These are phyloP conservation scores for Catharus fuscescens DNA, from an alignment of 2,113 vertebrate species.

Conservation along the genomic window DNA sequence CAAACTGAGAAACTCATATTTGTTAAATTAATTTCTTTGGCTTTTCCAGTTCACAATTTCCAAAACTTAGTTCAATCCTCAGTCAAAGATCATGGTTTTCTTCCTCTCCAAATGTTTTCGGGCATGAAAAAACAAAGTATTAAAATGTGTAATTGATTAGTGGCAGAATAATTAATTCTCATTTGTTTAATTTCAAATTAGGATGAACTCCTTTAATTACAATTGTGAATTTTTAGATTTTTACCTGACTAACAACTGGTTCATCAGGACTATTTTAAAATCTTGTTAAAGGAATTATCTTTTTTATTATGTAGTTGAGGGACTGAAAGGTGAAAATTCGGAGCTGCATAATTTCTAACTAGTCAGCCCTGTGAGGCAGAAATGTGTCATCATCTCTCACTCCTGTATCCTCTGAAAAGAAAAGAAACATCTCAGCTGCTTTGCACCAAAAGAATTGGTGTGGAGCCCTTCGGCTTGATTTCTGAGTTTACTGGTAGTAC, in stretches of 20 bases:
- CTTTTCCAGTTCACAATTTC: background rate
- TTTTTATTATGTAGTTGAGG: background rate
- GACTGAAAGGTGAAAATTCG: background rate
- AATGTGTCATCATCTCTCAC: background rate
- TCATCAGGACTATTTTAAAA: background rate
- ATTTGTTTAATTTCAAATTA: background rate
- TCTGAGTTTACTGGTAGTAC: background rate
- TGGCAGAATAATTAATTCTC: background rate
- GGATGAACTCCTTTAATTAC: background rate
- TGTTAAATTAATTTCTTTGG: background rate
- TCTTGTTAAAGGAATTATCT: background rate
- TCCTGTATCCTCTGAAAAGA: background rate
- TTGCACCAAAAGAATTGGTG: background rate
- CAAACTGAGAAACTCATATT: background rate
- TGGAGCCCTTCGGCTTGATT: background rate
- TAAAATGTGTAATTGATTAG: background rate
- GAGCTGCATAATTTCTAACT: background rate
- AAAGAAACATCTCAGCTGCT: background rate
- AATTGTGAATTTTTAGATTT: background rate
- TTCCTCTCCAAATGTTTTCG: background rate
- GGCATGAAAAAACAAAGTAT: background rate
- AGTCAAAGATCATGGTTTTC: background rate
- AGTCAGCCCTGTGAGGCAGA: background rate
- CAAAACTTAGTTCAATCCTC: background rate
- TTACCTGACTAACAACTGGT: background rate